Base-by-base conservation (phyloP, 2,888 invertebrate genomes). In the Trachelus troglodyta region DNA sequence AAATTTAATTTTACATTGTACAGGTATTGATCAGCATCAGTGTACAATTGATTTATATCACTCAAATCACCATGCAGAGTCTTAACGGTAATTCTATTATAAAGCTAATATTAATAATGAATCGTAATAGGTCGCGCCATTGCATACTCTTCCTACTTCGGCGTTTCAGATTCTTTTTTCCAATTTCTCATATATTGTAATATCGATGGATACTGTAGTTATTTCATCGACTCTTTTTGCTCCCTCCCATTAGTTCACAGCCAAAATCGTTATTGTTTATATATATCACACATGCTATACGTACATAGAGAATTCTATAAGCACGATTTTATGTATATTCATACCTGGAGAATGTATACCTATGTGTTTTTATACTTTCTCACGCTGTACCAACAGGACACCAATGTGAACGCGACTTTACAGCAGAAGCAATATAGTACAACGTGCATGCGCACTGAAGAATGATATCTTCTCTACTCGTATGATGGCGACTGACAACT, bases 401-500 rank as follows among this genome's bases (percentile, higher is more conserved):
- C 56, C 56, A 56, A 35, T 75, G 75, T 56, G 75, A 75, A 75
- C 69, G 77, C 34, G 82, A 75, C 83, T 84, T 84, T 83, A 82
- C 83, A 84, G 83, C 81, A 83, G 82, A 82, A 84, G 83, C 82
- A 83, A 83, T 82, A 83, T 79, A 77, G 81, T 82, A 82, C 78
- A 79, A 76, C 81, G 86, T 88, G 89, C 89, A 86, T 85, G 90
- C 90, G 90, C 84, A 81, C 73, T 84, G 35, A 33, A 35, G 34
- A 35, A 34, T 37, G 74, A 74, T 35, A 69, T 76, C 76, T 69
- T 35, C 76, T 77, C 76, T 74, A 37, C 79, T 77, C 74, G 76
- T 87, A 86, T 84, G 88, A 90, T 91, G 90, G 90, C 90, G 90
- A 89, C 89, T 87, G 87, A 88, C 87, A 90, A 90, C 90, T 91